phyloP scores from a whole-genome alignment of 2,888 invertebrate species.

The Subacronicta megacephala region DNA sequence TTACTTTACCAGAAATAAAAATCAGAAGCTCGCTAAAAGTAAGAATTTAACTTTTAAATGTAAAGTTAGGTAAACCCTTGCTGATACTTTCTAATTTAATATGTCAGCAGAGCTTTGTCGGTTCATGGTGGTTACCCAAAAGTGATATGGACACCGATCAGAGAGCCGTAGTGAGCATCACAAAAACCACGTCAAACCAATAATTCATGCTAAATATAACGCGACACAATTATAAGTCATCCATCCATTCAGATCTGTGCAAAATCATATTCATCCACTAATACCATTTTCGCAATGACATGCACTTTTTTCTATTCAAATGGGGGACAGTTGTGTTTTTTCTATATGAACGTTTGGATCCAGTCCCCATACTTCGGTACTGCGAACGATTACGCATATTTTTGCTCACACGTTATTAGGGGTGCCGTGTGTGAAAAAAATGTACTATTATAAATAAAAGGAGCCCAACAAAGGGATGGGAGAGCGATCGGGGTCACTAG shows the following conservation, averaged over 20 bases:
- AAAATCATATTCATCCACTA: constrained; percentile 88
- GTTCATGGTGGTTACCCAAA: constrained; percentile 21
- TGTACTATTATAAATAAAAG: constrained; percentile 89
- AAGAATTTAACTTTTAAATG: background rate
- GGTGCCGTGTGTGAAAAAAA: constrained; percentile 89
- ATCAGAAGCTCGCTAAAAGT: background rate
- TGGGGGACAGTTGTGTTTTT: constrained; percentile 87
- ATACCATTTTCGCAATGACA: constrained; percentile 87
- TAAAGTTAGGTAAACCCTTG: background rate
- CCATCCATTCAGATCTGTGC: constrained; percentile 84
- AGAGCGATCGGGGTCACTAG: constrained; percentile 90
- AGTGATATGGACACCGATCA: constrained; percentile 31
- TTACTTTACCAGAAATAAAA: background rate
- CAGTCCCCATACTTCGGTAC: constrained; percentile 67
- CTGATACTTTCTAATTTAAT: background rate
- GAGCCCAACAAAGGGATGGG: constrained; percentile 86
- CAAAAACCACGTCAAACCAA: constrained; percentile 85
- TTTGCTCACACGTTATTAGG: constrained; percentile 87
- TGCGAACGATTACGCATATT: constrained; percentile 86
- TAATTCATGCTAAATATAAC: constrained; percentile 89
- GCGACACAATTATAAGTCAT: constrained; percentile 88
- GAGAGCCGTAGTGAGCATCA: constrained; percentile 47
- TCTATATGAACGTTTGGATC: constrained; percentile 67
- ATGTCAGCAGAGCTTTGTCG: constrained; percentile 4
- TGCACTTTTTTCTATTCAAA: constrained; percentile 89